A percentile compares a stretch with the other conserved stretches of the same genome.
Evolutionary conservation across 2,888 invertebrate species (phyloP).

Genomic region (Dynastes tityus): DNA sequence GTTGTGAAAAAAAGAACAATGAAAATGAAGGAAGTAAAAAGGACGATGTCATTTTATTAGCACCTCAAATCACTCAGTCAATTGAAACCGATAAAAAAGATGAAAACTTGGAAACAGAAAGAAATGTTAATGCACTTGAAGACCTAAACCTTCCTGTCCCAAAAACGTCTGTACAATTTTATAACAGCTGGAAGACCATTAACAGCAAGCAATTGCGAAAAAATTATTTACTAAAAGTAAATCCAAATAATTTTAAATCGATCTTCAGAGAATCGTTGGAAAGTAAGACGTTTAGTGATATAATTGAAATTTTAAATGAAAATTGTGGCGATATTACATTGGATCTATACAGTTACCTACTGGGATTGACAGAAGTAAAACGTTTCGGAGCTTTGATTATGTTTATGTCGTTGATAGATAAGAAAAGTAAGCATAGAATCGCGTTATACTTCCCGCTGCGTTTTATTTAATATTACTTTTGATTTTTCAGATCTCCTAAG

Average conservation of each 20-base stretch:
- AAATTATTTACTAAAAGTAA: conserved; percentile 76
- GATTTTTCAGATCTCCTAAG: conserved; percentile 67
- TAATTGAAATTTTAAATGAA: conserved; percentile 72
- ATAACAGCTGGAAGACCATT: conserved; percentile 76
- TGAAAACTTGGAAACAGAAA: conserved; percentile 47
- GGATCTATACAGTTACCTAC: conserved; percentile 72
- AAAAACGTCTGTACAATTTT: conserved; percentile 79
- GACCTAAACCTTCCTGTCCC: conserved; percentile 70
- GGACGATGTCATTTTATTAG: not conserved
- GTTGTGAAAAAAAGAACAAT: not conserved
- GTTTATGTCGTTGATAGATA: conserved; percentile 76
- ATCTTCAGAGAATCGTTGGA: conserved; percentile 82
- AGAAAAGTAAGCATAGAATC: conserved; percentile 71
- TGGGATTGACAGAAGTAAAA: conserved; percentile 74
- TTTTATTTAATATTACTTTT: conserved; percentile 40
- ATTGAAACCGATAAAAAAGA: conserved; percentile 59
- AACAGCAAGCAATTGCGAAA: conserved; percentile 72
- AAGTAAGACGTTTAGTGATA: conserved; percentile 76
- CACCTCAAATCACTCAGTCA: not conserved
- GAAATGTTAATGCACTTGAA: conserved; percentile 13
- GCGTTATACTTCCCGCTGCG: conserved; percentile 41
- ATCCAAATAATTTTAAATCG: conserved; percentile 73
- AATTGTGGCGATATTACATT: conserved; percentile 69
- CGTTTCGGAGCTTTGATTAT: conserved; percentile 78
- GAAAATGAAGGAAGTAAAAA: not conserved